Evolutionary conservation across 2,113 vertebrate genomes (phyloP).

Genomic region (Todiramphus saurophagus): DNA sequence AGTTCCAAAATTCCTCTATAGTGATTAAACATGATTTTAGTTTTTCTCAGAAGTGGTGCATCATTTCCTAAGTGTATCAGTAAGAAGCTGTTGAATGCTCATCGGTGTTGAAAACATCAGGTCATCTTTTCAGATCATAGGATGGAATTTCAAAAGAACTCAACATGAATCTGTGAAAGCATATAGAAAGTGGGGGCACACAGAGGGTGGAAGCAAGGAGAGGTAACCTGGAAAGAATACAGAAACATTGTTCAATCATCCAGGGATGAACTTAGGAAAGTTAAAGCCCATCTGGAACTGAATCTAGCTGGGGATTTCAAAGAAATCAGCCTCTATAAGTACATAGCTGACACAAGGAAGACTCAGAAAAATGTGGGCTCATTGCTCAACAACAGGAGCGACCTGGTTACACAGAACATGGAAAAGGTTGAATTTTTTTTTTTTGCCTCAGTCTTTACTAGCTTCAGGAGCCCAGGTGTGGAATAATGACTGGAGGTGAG

Average conservation of each 20-base stretch:
- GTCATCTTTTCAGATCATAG: not conserved
- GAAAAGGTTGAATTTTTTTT: not conserved
- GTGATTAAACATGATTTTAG: not conserved
- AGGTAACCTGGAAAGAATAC: not conserved
- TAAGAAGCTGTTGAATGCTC: not conserved
- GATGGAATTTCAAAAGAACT: not conserved
- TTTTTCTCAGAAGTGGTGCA: not conserved
- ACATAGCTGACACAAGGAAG: not conserved
- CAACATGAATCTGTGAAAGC: not conserved
- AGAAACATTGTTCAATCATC: rapidly evolving
- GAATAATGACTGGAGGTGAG: no score
- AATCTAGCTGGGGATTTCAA: not conserved
- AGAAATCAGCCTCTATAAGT: not conserved
- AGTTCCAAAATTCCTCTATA: not conserved
- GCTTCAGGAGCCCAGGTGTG: not conserved
- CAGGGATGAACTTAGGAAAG: not conserved
- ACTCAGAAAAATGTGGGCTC: not conserved
- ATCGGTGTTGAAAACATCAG: not conserved
- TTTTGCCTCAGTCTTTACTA: not conserved
- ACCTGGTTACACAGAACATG: not conserved
- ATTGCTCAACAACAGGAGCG: not conserved
- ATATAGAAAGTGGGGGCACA: not conserved
- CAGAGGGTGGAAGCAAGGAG: not conserved
- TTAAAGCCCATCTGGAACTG: not conserved
- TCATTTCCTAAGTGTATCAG: not conserved